These are phyloP conservation scores for Pachyrhynchus sulphureomaculatus DNA, from an alignment of 1,140 invertebrate genomes.

Conservation along the genomic window DNA sequence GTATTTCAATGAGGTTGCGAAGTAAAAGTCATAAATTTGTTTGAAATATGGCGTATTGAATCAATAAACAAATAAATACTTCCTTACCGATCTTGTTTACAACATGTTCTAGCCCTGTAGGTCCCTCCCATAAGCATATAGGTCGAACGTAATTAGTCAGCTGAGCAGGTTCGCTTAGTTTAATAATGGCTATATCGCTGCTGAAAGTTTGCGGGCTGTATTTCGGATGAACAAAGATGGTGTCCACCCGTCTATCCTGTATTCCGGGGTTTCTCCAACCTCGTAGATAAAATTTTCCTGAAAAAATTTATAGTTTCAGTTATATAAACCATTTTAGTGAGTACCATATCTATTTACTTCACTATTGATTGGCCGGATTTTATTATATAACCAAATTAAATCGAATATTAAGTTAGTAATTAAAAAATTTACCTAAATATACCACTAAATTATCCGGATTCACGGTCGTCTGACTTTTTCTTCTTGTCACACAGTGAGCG, in stretches of 20 bases:
- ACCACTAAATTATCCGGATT: slow-evolving; percentile 43
- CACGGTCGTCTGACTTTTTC: slow-evolving; percentile 34
- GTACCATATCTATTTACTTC: too few species aligned
- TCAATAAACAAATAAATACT: too few species aligned
- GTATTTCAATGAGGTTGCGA: too few species aligned
- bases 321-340: too few species aligned
- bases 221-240: slow-evolving; percentile 60
- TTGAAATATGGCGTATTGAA: too few species aligned
- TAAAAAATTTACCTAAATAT: slow-evolving; percentile 46
- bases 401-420: too few species aligned
- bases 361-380: too few species aligned
- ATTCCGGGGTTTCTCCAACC: slow-evolving; percentile 45
- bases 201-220: slow-evolving; percentile 59
- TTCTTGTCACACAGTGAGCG: slow-evolving; percentile 72
- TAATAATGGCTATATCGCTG: slow-evolving; percentile 67
- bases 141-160: slow-evolving; percentile 58
- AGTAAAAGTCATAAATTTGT: too few species aligned
- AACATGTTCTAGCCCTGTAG: slow-evolving; percentile 31
- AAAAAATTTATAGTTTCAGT: too few species aligned
- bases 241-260: slow-evolving; percentile 50
- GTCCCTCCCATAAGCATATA: slow-evolving; percentile 57
- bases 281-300: slow-evolving; percentile 47
- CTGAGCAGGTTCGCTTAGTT: slow-evolving; percentile 53
- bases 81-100: slow-evolving; percentile 43
- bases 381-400: too few species aligned